phyloP scores from a whole-genome alignment of 2,113 vertebrate genomes.

The Aythya baeri region DNA sequence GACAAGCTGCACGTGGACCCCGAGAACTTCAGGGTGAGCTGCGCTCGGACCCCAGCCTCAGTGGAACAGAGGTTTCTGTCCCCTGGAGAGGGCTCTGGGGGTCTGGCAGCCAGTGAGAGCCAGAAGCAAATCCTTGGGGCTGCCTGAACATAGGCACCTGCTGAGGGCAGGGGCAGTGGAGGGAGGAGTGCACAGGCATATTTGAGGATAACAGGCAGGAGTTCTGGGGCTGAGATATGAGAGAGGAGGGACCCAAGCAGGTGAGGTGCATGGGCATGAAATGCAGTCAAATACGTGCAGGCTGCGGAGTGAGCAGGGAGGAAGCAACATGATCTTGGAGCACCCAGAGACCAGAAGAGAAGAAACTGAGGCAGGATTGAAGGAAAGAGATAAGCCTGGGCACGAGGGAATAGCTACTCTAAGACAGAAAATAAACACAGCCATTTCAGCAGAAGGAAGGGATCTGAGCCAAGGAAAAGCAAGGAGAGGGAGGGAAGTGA shows the following conservation, averaged over 20 bases:
- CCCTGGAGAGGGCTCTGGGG: not conserved
- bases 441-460: not conserved
- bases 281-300: accelerated
- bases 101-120: not conserved
- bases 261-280: accelerated
- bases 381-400: not conserved
- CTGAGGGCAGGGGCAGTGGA: accelerated
- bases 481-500: not conserved
- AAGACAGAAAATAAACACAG: not conserved
- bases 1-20: constrained; percentile 88
- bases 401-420: not conserved
- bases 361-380: accelerated
- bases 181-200: accelerated
- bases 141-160: not conserved
- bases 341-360: not conserved
- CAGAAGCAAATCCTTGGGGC: not conserved
- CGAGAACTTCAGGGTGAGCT: constrained; percentile 75
- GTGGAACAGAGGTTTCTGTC: not conserved
- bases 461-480: not conserved
- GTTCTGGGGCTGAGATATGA: not conserved
- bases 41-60: accelerated
- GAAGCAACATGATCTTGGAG: not conserved
- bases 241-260: not conserved
- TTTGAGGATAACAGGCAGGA: not conserved
- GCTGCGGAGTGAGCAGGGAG: not conserved